A percentile compares a stretch with the other conserved stretches of the same genome.
These are phyloP conservation scores for Apamea epomidion DNA, from an alignment of 2,888 invertebrate genomes.

Conservation along the genomic window DNA sequence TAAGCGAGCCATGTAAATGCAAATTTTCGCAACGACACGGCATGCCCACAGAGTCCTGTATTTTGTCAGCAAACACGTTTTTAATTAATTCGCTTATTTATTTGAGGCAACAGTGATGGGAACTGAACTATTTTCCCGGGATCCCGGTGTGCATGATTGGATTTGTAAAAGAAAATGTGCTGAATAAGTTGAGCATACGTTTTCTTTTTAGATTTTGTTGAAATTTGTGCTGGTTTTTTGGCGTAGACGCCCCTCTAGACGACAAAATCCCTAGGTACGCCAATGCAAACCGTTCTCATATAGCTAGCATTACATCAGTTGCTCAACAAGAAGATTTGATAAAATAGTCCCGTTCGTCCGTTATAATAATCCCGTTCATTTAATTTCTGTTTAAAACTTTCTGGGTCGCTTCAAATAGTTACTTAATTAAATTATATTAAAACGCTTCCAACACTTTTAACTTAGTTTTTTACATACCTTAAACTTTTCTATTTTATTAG, in stretches of 20 bases:
- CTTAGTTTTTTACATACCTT: conserved; percentile 1
- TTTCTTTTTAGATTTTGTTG: no score
- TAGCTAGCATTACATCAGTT: not conserved
- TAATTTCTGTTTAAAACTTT: conserved; percentile 5
- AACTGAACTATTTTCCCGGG: conserved; percentile 37
- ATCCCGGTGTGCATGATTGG: conserved; percentile 30
- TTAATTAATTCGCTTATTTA: conserved; percentile 86
- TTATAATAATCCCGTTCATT: not conserved
- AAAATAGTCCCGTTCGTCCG: no score
- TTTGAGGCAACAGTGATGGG: conserved; percentile 69
- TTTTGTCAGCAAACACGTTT: conserved; percentile 84
- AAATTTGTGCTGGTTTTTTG: not conserved
- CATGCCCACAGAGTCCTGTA: conserved; percentile 69
- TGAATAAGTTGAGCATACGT: not conserved
- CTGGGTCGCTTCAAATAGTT: conserved; percentile 1
- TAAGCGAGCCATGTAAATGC: conserved; percentile 66
- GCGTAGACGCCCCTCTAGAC: no score
- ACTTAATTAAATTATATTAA: conserved; percentile 25
- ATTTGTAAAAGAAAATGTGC: not conserved
- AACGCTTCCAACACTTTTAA: conserved; percentile 19
- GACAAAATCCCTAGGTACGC: no score
- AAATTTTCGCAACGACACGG: conserved; percentile 67
- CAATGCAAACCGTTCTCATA: not conserved
- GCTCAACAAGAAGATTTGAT: not conserved
- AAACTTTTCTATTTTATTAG: conserved; percentile 37